Evolutionary conservation across 1,140 invertebrate species (phyloP), one percentile per base, ranked within the genome.

Genomic region (Olivierus martensii): DNA sequence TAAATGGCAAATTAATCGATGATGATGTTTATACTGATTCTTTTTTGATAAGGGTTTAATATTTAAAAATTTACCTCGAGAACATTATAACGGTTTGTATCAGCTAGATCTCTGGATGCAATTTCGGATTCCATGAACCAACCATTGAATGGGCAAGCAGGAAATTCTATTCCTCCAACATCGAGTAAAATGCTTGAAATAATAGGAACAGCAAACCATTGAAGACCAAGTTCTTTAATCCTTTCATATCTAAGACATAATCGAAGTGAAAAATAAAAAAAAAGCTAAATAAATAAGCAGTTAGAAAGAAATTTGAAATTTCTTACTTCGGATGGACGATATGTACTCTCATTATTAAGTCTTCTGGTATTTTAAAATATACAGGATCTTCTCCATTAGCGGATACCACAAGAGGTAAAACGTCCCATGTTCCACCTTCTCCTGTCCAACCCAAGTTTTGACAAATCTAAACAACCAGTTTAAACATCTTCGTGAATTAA

Each of bases 61-160:
- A 28, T 28, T 28, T 28, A 6, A 28, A 28, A 6, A 6, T 28
- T 28, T 72, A 91, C 88, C 79, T 91, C 84, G 9, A 89, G 67
- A 64, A 93, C 78, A 71, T 95, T 94, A 63, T 89, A 83, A 53
- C 92, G 73, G 63, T 83, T 80, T 28, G 76, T 68, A 65, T 96
- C 91, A 62, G 87, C 91, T 36, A 95, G 76, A 74, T 95, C 83
- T 46, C 92, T 74, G 53, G 86, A 84, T 7, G 84, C 91, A 53
- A 96, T 92, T 72, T 96, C 92, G 1, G 91, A 92, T 58, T 85
- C 85, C 89, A 94, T 94, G 69, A 93, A 95, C 92, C 91, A 96
- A 15, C 92, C 92, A 66, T 90, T 94, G 70, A 96, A 96, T 17
- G 90, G 86, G 42, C 81, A 82, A 0, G 83, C 90, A 1, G 89